These are phyloP conservation scores for Natrix natrix DNA, from an alignment of 2,797 vertebrate genomes.

Conservation along the genomic window DNA sequence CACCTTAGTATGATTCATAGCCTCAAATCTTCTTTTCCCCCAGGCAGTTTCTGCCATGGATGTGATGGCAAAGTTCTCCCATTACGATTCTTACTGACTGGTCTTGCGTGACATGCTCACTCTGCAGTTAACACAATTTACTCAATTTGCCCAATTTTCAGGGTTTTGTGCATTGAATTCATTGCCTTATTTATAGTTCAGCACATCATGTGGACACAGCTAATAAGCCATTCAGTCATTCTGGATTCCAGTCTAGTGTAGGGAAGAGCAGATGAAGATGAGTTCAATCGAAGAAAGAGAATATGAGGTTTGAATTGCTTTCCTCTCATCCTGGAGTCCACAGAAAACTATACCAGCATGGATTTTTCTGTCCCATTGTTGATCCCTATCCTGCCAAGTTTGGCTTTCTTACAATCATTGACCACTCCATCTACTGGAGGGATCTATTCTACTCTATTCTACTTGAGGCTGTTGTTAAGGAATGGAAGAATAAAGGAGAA, in stretches of 20 bases:
- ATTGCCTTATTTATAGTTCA: background rate
- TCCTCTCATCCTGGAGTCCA: background rate
- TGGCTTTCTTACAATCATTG: background rate
- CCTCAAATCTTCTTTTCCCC: background rate
- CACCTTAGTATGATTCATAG: background rate
- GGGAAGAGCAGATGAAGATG: background rate
- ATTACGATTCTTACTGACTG: background rate
- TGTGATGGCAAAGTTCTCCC: background rate
- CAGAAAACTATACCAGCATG: background rate
- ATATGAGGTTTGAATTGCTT: background rate
- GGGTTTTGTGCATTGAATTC: background rate
- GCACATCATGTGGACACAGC: background rate
- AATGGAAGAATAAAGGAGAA: background rate
- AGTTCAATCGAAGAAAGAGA: background rate
- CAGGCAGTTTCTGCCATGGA: background rate
- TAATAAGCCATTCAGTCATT: background rate
- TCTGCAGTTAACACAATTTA: background rate
- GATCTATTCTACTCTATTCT: background rate
- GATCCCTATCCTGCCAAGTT: background rate
- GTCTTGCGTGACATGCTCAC: background rate
- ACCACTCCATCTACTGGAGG: background rate
- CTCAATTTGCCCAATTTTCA: background rate
- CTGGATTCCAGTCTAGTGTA: background rate
- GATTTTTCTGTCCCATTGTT: background rate
- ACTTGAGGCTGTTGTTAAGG: background rate